Base-by-base conservation (phyloP, 2,888 invertebrate genomes). In the Erannis defoliaria region DNA sequence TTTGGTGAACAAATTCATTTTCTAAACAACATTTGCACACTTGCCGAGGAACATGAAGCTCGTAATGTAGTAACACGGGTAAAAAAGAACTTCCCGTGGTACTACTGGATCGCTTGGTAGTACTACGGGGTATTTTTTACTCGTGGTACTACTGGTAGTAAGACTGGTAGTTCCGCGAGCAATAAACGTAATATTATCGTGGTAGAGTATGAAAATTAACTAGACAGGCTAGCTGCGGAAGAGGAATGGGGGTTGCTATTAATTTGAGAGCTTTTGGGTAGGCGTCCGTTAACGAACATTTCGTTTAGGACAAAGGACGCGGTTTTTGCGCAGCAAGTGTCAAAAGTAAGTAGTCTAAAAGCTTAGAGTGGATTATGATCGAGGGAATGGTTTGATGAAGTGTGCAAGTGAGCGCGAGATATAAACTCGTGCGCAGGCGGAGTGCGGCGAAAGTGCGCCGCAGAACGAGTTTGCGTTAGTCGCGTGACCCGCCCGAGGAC, bases 401-500 rank as follows among this genome's bases (percentile, higher is more conserved):
- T 72, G 85, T 81, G 84, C 73, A 81, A 88, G 88, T 79, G 85
- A 84, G 88, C 67, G 70, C 79, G 85, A 76, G 78, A 82, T 73
- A 82, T 69, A 76, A 69, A 70, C 81, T 82, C 86, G 73, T 77
- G 85, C 86, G 85, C 88, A 86, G 76, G 73, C 86, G 79, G 81
- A 79, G 81, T 83, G 80, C 84, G 89, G 90, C 90, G 91, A 90
- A 92, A 92, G 91, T 91, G 85, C 86, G 86, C 84, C 72, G 82
- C 78, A 77, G 80, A 91, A 91, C 91, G 78, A 81, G 91, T 92
- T 91, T 89, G 86, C 82, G 77, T 79, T 81, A 82, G 80, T 82
- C 86, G 88, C 90, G 91, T 91, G 91, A 91, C 91, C 90, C 78
- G 89, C 84, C 84, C 86, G 90, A 89, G 91, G 91, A 90, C 90